Conservation (phyloP, 2,113 vertebrate species). For the Corythaeola cristata region DNA sequence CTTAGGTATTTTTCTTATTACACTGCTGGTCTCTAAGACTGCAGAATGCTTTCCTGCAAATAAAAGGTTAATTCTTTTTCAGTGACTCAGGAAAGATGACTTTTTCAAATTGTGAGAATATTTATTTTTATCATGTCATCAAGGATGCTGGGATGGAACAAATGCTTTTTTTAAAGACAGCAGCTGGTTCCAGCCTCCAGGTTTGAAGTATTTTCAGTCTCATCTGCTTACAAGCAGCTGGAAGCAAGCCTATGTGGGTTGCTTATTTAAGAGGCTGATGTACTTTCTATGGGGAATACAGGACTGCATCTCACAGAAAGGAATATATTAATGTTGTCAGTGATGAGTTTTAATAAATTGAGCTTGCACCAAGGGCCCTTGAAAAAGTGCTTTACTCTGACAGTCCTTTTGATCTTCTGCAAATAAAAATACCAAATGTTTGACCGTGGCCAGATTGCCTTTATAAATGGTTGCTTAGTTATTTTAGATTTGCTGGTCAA, state of each 20-base stretch:
- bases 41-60: neutral
- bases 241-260: conserved; percentile 27
- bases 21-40: neutral
- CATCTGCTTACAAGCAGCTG: conserved; percentile 51
- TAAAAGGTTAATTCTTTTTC: conserved; percentile 1
- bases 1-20: neutral
- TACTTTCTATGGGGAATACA: conserved; percentile 57
- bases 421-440: conserved; percentile 65
- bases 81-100: neutral
- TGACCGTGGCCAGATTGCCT: conserved; percentile 24
- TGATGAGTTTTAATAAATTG: conserved; percentile 65
- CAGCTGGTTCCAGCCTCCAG: conserved; percentile 51
- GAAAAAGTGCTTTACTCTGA: conserved; percentile 56
- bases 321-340: conserved; percentile 68
- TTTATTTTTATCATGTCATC: conserved; percentile 27
- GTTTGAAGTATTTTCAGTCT: conserved; percentile 42
- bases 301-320: conserved; percentile 61
- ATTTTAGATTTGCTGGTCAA: neutral
- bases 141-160: conserved; percentile 23
- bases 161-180: neutral
- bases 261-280: conserved; percentile 52
- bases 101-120: conserved; percentile 23
- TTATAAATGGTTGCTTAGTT: conserved; percentile 23
- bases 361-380: conserved; percentile 50
- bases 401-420: conserved; percentile 60